Evolutionary conservation across 2,797 vertebrate species (phyloP).

Genomic region (Dendrocincla fuliginosa): DNA sequence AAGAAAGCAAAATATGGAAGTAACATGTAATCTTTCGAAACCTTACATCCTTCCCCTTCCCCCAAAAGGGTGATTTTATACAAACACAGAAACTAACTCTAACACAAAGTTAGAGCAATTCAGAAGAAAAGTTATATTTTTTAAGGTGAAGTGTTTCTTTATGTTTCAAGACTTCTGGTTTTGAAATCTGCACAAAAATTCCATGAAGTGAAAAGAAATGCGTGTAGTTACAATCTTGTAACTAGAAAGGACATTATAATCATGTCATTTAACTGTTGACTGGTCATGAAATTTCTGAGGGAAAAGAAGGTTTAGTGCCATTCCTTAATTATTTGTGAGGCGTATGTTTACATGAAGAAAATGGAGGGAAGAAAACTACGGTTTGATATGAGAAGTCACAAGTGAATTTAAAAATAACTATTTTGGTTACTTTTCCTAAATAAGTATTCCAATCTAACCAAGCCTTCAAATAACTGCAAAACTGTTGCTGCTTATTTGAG

Average conservation of each 20-base stretch:
- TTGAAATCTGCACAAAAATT: neutral
- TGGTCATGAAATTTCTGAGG: neutral
- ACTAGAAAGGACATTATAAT: neutral
- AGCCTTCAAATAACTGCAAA: neutral
- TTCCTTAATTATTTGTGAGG: neutral
- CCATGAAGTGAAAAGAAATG: neutral
- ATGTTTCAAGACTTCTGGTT: neutral
- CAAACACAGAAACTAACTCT: neutral
- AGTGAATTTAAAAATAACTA: neutral
- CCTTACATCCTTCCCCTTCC: neutral
- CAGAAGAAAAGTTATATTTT: neutral
- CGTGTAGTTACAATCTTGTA: neutral
- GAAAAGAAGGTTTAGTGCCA: neutral
- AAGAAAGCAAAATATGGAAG: slow-evolving; percentile 21
- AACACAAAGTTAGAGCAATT: neutral
- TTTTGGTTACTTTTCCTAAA: neutral
- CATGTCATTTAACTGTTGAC: neutral
- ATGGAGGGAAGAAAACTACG: neutral
- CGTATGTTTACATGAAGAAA: neutral
- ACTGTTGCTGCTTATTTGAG: neutral
- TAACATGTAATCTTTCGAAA: neutral
- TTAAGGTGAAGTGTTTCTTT: neutral
- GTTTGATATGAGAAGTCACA: neutral
- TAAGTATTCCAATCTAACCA: neutral
- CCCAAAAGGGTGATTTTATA: neutral